These are phyloP conservation scores for Leucoptera coffeella DNA, from an alignment of 2,888 invertebrate species.

Conservation along the genomic window DNA sequence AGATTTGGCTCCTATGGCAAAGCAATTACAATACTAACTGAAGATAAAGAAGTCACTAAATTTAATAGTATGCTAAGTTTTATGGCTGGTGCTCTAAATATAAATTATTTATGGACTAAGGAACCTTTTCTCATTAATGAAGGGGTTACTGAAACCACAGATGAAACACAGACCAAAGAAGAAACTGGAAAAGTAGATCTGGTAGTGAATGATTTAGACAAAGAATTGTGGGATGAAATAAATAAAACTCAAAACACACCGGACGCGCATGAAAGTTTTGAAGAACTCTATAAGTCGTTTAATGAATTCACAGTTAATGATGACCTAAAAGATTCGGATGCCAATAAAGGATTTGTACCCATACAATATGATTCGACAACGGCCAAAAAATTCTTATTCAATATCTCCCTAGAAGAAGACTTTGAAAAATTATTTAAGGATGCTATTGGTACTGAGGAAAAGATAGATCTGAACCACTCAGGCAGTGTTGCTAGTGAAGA, in stretches of 20 bases:
- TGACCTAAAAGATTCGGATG: conserved; percentile 4
- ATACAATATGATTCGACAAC: no score
- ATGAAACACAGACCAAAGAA: neutral
- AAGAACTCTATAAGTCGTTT: conserved; percentile 14
- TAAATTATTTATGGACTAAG: conserved; percentile 20
- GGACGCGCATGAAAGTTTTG: conserved; percentile 12
- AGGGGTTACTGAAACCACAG: no score
- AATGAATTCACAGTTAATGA: conserved; percentile 5
- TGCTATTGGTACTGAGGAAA: conserved; percentile 5
- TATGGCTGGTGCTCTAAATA: conserved; percentile 34
- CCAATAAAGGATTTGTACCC: no score
- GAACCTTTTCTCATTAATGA: no score
- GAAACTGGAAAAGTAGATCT: neutral
- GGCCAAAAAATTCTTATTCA: no score
- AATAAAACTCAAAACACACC: conserved; percentile 6
- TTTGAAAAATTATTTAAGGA: neutral
- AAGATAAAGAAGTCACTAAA: conserved; percentile 55
- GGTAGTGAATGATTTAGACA: conserved; percentile 1
- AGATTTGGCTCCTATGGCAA: conserved; percentile 84
- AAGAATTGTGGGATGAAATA: conserved; percentile 15
- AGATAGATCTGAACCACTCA: no score
- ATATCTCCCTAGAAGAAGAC: no score
- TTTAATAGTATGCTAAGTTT: conserved; percentile 53
- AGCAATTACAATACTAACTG: conserved; percentile 67
- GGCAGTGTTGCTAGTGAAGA: no score